Evolutionary conservation across 2,113 vertebrate species (phyloP).

Genomic region (Melanerpes formicivorus): DNA sequence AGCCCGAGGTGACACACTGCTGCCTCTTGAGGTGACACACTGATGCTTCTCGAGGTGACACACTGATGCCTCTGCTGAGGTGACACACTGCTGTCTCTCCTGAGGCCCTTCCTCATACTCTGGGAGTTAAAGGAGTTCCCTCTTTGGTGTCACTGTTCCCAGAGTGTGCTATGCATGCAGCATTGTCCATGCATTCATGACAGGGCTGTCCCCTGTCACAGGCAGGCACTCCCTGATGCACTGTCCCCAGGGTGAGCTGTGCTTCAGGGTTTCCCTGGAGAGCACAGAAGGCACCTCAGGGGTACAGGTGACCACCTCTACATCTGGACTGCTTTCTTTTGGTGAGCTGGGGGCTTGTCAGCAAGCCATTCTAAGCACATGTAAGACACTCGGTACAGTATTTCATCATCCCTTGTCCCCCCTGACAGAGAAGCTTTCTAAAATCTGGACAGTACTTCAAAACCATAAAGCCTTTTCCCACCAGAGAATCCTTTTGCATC

Average conservation of each 20-base stretch:
- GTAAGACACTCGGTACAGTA: neutral
- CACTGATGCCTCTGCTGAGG: no score
- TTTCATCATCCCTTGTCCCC: neutral
- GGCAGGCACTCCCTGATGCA: neutral
- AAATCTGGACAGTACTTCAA: neutral
- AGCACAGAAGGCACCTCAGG: neutral
- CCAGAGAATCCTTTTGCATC: neutral
- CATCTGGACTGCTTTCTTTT: neutral
- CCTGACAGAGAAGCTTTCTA: neutral
- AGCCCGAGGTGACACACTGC: neutral
- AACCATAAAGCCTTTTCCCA: neutral
- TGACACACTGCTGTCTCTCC: neutral
- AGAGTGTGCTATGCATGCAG: fast-evolving
- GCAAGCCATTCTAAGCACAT: neutral
- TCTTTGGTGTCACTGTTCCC: neutral
- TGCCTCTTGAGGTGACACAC: neutral
- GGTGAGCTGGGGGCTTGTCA: neutral
- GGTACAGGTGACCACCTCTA: neutral
- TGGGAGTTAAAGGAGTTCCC: neutral
- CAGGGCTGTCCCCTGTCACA: neutral
- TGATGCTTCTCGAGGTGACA: neutral
- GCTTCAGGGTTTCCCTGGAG: neutral
- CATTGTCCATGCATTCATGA: neutral
- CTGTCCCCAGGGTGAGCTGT: neutral
- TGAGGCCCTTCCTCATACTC: neutral